Base-by-base conservation (phyloP, 2,888 invertebrate genomes). In the Tuta absoluta region DNA sequence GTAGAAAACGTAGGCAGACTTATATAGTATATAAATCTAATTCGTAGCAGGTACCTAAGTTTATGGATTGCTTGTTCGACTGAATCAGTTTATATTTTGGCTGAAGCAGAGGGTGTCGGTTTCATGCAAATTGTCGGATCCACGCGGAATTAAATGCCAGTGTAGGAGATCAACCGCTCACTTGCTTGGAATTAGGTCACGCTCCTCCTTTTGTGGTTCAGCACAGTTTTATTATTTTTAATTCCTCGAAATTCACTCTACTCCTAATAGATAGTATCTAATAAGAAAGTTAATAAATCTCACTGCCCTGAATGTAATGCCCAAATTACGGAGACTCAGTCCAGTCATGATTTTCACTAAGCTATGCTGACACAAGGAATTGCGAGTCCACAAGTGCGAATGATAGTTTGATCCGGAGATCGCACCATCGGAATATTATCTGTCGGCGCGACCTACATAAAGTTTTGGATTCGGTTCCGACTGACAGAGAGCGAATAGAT, bases 401-500 rank as follows among this genome's bases (percentile, higher is more conserved):
- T 75, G 77, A 79, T 76, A 69, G 74, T 69, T 72, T 67, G 68
- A 72, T 71, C 73, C 71, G 73, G 10, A n/a, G 33, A 59, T 59
- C 41, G n/a, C 11, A n/a, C 41, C 51, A 12, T 24, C 53, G 19
- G 12, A 51, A 62, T 51, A 61, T 64, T 59, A 66, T 70, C 66
- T 21, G 56, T 41, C 72, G 68, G 72, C 72, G 69, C 77, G 83
- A 84, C 83, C 82, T 82, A 85, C 73, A 81, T 85, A 79, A 77
- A 80, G 71, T 80, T 79, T 74, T 72, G 73, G 76, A 78, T 79
- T 76, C 75, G 71, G 72, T 72, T 73, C 71, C 74, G 70, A 74
- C 70, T 79, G 76, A 74, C 76, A 76, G 78, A 81, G 77, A 76
- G 78, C 76, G 77, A 80, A 83, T 81, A 76, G 82, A 86, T 84